Base-by-base conservation (phyloP, 2,113 vertebrate species). In the Heterochromis multidens region DNA sequence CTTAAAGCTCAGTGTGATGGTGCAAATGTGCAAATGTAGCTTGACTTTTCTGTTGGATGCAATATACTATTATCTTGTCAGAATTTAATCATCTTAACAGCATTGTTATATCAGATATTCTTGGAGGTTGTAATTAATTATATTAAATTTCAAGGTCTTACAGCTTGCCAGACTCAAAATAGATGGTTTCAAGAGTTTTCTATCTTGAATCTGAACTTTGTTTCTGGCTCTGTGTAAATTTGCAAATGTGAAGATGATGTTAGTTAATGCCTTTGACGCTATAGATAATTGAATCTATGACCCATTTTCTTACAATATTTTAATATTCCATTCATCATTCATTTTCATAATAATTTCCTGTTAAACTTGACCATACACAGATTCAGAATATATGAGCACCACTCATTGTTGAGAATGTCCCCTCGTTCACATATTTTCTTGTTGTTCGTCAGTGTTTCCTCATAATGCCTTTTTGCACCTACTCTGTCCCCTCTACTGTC, bases 371-470 rank as follows among this genome's bases (percentile, higher is more conserved):
- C 8, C 23, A 58, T 59, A 13, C 5, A 3, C 61, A 35, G 5
- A 8, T 21, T 65, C 60, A 5, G 23, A 37, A 17, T 77, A n/a
- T 3, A 2, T 5, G 23, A 81, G 19, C 59, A 3, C 17, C 35
- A 14, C 21, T 33, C 19, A 25, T 56, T 19, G 52, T 2, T 29
- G 1, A 35, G 13, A 11, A 27, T 60, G 79, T 27, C 33, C 43
- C 72, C 67, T 16, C 14, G 3, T 3, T 29, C n/a, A 31, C 52
- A n/a, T 43, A 6, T 72, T 56, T 67, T 65, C 27, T 58, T 84
- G 70, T 90, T 81, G 74, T 52, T 43, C 56, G 16, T 88, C 63
- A 85, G 12, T 89, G 77, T 92, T 40, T 82, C 31, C 21, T 14
- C 3, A 11, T 83, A 27, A 81, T 79, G 29, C 43, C 21, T 57